These are phyloP conservation scores for Agrochola lychnidis DNA, from an alignment of 2,888 invertebrate genomes.

Conservation along the genomic window DNA sequence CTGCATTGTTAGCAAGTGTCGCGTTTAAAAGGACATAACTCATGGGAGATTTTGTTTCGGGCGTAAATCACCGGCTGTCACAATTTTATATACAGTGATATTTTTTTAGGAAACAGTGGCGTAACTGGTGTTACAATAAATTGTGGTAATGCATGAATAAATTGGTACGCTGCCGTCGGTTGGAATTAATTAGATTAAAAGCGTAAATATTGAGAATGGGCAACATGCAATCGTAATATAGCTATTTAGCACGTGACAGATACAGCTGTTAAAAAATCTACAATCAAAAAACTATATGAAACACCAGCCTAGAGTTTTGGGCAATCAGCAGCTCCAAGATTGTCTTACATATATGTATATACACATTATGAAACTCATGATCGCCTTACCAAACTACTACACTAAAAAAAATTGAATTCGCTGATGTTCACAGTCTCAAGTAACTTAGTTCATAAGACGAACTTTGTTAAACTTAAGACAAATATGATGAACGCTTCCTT, in stretches of 20 bases:
- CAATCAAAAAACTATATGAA: rapidly evolving
- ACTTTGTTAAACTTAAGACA: conserved; percentile 66
- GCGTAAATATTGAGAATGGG: conserved; percentile 28
- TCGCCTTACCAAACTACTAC: background rate
- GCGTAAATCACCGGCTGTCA: conserved; percentile 81
- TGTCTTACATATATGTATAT: background rate
- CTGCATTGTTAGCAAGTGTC: conserved; percentile 85
- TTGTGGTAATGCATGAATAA: conserved; percentile 62
- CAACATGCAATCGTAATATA: conserved; percentile 7
- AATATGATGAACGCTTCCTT: conserved; percentile 73
- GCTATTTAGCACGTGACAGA: conserved; percentile 18
- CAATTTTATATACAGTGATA: conserved; percentile 73
- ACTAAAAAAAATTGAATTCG: background rate
- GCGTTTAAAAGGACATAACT: conserved; percentile 82
- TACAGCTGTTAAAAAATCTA: background rate
- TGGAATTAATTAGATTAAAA: conserved; percentile 51
- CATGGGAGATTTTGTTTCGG: conserved; percentile 81
- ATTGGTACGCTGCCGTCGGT: conserved; percentile 32
- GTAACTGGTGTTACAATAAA: conserved; percentile 63
- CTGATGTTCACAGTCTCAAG: conserved; percentile 10
- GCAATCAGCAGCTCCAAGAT: background rate
- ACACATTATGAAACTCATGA: background rate
- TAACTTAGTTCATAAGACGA: conserved; percentile 22
- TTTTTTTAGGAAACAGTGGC: conserved; percentile 68
- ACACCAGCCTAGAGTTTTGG: rapidly evolving